Evolutionary conservation across 2,888 invertebrate genomes (phyloP).

Genomic region (Philereme vetulata): DNA sequence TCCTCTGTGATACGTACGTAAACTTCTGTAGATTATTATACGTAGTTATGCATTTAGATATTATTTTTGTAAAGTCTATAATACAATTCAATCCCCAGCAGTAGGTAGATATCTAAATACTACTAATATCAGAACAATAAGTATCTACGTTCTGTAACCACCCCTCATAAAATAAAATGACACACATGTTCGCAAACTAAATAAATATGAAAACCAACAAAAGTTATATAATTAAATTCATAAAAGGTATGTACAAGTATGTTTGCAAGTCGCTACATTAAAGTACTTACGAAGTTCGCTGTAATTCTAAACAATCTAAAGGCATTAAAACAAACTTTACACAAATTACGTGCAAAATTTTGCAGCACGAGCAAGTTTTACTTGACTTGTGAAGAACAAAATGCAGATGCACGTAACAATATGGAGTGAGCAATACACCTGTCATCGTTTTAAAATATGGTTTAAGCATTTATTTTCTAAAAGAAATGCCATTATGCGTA

Average conservation of each 20-base stretch:
- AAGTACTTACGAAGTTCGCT: background rate
- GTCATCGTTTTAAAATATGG: conserved; percentile 4
- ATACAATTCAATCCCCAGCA: too few relatives aligned
- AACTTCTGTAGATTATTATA: too few relatives aligned
- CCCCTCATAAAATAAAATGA: too few relatives aligned
- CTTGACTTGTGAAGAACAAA: conserved; percentile 3
- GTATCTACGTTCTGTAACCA: too few relatives aligned
- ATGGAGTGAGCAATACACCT: conserved; percentile 6
- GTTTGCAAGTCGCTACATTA: background rate
- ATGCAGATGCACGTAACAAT: conserved; percentile 8
- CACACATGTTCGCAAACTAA: background rate
- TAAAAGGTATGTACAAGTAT: background rate
- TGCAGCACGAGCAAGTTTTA: background rate
- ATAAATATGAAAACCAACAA: background rate
- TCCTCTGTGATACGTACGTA: too few relatives aligned
- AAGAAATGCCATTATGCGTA: too few relatives aligned
- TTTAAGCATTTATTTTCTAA: too few relatives aligned
- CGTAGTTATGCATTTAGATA: too few relatives aligned
- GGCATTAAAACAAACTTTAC: conserved; percentile 11
- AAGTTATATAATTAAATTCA: background rate
- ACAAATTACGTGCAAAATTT: background rate
- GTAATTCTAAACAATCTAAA: background rate
- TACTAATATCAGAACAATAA: too few relatives aligned
- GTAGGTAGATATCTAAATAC: too few relatives aligned
- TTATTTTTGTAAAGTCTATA: too few relatives aligned